Evolutionary conservation across 2,888 invertebrate genomes (phyloP).

Genomic region (Hedya salicella): DNA sequence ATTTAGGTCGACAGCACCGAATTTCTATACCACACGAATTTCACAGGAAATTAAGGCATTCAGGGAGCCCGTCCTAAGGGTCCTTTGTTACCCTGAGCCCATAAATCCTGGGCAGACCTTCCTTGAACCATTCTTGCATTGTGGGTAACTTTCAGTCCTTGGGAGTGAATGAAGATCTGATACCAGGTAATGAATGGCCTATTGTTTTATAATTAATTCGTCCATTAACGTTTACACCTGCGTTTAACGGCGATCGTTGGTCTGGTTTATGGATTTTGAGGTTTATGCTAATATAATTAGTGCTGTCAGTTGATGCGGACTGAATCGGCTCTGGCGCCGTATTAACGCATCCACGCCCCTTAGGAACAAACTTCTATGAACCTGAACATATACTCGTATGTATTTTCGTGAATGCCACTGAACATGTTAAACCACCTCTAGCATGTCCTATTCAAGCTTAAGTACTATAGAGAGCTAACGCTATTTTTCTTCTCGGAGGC

Average conservation of each 20-base stretch:
- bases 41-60: constrained; percentile 71
- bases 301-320: neutral
- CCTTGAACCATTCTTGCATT: constrained; percentile 47
- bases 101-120: constrained; percentile 36
- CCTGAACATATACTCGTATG: too few species aligned
- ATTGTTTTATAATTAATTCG: constrained; percentile 79
- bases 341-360: too few species aligned
- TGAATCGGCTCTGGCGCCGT: too few species aligned
- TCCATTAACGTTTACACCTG: constrained; percentile 69
- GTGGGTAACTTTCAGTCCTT: constrained; percentile 59
- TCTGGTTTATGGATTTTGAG: constrained; percentile 49
- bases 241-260: constrained; percentile 39
- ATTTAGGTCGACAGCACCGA: constrained; percentile 47
- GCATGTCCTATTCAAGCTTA: too few species aligned
- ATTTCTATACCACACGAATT: constrained; percentile 53
- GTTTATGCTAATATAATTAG: neutral
- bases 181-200: constrained; percentile 70
- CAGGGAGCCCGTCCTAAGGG: constrained; percentile 51
- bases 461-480: too few species aligned
- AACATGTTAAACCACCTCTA: too few species aligned
- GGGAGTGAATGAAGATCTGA: constrained; percentile 63
- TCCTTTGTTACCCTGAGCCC: constrained; percentile 33
- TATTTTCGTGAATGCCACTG: too few species aligned
- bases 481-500: too few species aligned
- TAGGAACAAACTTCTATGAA: too few species aligned